Evolutionary conservation across 1,140 invertebrate species (phyloP).

Genomic region (Orchestia grillus): DNA sequence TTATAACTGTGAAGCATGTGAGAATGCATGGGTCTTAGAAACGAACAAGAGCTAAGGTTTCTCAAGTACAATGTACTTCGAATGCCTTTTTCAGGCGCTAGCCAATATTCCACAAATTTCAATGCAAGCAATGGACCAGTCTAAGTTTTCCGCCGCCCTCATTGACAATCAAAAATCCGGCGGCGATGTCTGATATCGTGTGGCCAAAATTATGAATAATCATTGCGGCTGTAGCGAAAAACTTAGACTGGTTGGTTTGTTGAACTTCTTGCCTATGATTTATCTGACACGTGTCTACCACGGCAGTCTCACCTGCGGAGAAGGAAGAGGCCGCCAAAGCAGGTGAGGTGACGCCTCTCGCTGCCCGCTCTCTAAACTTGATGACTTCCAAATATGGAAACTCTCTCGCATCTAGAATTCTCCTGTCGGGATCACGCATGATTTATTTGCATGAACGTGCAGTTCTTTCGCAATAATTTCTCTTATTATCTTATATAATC

Average conservation of each 20-base stretch:
- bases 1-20: too few species aligned
- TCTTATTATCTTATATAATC: not conserved
- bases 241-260: not conserved
- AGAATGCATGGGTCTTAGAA: too few species aligned
- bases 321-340: not conserved
- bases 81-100: not conserved
- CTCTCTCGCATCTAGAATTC: not conserved
- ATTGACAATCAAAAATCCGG: too few species aligned
- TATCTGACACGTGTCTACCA: not conserved
- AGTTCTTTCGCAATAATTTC: not conserved
- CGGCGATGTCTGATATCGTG: too few species aligned
- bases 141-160: too few species aligned
- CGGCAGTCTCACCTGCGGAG: conserved; percentile 34
- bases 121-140: not conserved
- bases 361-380: not conserved
- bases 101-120: not conserved
- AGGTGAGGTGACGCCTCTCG: not conserved
- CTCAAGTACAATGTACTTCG: not conserved
- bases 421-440: not conserved
- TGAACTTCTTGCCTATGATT: not conserved
- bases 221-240: too few species aligned
- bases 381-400: not conserved
- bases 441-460: not conserved
- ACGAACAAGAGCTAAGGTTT: not conserved
- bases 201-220: too few species aligned